Percentiles rank a stretch among this genome's conserved stretches.
These are phyloP conservation scores for Stictocephala bisonia DNA, from an alignment of 2,888 invertebrate genomes.

Conservation along the genomic window DNA sequence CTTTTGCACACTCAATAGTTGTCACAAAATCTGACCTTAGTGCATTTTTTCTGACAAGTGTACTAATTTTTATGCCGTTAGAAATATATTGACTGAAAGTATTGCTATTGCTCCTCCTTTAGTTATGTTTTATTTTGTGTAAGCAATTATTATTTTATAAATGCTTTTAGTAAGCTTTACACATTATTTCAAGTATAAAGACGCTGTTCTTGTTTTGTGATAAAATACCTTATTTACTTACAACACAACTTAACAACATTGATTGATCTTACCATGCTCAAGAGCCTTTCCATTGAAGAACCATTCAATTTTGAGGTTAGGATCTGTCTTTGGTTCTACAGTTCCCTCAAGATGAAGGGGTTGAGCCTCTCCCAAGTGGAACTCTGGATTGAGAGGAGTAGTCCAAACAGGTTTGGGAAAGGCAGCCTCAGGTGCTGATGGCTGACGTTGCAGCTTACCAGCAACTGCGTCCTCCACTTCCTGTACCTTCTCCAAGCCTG, in stretches of 20 bases:
- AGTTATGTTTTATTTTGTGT: too few species aligned
- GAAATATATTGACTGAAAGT: too few species aligned
- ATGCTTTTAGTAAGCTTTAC: neutral
- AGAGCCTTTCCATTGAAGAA: constrained; percentile 91
- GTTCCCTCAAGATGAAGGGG: constrained; percentile 93
- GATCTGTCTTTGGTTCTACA: constrained; percentile 94
- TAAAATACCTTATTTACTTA: neutral
- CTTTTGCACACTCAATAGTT: too few species aligned
- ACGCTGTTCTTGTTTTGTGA: neutral
- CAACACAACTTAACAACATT: neutral
- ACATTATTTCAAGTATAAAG: too few species aligned
- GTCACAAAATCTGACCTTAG: too few species aligned
- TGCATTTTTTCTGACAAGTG: too few species aligned
- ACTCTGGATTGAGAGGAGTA: constrained; percentile 82
- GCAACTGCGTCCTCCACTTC: constrained; percentile 87
- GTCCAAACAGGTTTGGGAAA: constrained; percentile 90
- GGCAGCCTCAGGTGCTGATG: constrained; percentile 76
- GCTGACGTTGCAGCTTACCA: constrained; percentile 76
- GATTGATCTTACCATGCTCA: constrained; percentile 75
- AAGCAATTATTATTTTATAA: too few species aligned
- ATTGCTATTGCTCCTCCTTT: too few species aligned
- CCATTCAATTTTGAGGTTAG: constrained; percentile 92
- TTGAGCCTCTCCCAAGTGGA: constrained; percentile 83
- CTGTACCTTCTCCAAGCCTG: constrained; percentile 89
- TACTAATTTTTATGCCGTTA: too few species aligned